Base-by-base conservation (phyloP, 2,888 invertebrate genomes). In the Drosophila macrospina region DNA sequence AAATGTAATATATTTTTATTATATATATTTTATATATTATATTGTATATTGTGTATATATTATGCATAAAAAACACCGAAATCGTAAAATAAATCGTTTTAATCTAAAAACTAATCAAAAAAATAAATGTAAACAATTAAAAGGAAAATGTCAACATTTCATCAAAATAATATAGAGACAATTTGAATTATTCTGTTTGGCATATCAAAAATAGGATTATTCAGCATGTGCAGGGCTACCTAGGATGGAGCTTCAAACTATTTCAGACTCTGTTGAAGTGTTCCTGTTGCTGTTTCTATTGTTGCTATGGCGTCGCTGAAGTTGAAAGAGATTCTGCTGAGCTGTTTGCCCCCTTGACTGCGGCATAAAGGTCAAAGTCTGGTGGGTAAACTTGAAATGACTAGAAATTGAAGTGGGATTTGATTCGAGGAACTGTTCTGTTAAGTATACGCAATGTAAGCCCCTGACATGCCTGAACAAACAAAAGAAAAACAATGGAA, bases 21-120 rank as follows among this genome's bases (percentile, higher is more conserved):
- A 36, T 36, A 45, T 56, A 56, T 56, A 55, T 47, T 30, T 57
- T 47, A 75, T 61, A 72, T 85, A 69, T 76, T 83, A 65, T 74
- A 47, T 47, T 64, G 62, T 71, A 54, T 69, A 74, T 75, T 48
- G 60, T 80, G 68, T 82, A 79, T 60, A 63, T 61, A 62, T 57
- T 71, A 62, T 76, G 45, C 50, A 76, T 61, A 52, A 77, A 77
- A 80, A 80, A 74, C 70, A 80, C 69, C 59, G 39, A 83, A 84
- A 74, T 80, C 41, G 63, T 68, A 78, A 64, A 68, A 55, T 54
- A 72, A 69, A 78, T 61, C 69, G 55, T 10, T 44, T 68, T 63
- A 78, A 78, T 71, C 61, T 63, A 66, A 61, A 65, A 70, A 59
- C 64, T 52, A 47, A 45, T 55, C 44, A 34, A 68, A 72, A 68